These are phyloP conservation scores for Tachysurus vachellii DNA, from an alignment of 2,113 vertebrate genomes.

Conservation along the genomic window DNA sequence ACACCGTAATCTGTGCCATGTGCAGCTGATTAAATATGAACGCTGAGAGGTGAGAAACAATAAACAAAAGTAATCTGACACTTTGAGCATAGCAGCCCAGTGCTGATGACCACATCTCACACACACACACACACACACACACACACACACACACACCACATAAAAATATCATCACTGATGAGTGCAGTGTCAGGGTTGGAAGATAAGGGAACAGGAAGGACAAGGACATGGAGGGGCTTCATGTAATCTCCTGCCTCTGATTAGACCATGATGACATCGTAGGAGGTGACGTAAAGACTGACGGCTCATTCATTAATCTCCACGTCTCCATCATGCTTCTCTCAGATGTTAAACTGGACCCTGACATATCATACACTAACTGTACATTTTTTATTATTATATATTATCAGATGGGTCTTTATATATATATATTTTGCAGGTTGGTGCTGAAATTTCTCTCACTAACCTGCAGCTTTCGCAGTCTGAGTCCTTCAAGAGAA, in stretches of 20 bases:
- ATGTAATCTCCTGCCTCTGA: conserved; percentile 55
- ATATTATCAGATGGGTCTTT: neutral
- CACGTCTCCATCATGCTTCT: neutral
- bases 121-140: conserved; percentile 9
- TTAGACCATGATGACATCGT: conserved; percentile 74
- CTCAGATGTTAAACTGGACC: neutral
- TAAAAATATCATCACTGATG: neutral
- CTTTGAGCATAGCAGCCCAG: neutral
- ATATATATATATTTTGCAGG: neutral
- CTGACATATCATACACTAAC: neutral
- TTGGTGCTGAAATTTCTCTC: neutral
- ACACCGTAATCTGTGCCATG: neutral
- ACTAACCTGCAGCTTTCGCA: conserved; percentile 77
- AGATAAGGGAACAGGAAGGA: conserved; percentile 54
- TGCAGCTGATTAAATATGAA: conserved; percentile 26
- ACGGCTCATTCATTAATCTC: neutral
- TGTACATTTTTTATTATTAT: neutral
- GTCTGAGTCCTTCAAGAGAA: conserved; percentile 73
- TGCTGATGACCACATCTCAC: neutral
- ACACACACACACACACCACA: neutral
- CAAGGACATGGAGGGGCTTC: conserved; percentile 57
- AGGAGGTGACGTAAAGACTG: conserved; percentile 13
- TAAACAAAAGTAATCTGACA: conserved; percentile 13
- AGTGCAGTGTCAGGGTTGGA: conserved; percentile 56
- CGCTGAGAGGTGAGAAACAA: conserved; percentile 14